Conservation (phyloP, 2,888 invertebrate genomes). For the Eupithecia inturbata region DNA sequence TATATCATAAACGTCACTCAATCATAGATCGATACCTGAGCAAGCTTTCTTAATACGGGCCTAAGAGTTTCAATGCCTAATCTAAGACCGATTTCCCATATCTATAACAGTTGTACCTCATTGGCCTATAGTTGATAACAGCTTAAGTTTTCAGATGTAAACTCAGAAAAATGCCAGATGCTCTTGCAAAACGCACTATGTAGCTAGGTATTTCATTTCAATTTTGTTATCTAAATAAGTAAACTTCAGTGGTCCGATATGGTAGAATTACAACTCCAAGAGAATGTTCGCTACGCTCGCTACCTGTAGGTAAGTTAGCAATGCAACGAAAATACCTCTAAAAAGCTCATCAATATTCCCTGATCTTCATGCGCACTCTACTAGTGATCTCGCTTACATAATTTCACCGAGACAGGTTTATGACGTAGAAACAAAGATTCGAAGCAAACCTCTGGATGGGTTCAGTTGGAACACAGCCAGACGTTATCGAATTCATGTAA, state of each 20-base stretch:
- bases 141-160: not conserved
- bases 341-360: slow-evolving; percentile 13
- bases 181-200: not conserved
- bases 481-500: slow-evolving; percentile 74
- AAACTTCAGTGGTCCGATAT: not conserved
- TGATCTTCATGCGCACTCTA: slow-evolving; percentile 2
- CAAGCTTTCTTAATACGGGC: no score
- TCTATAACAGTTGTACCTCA: not conserved
- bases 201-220: no score
- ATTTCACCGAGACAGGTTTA: slow-evolving; percentile 40
- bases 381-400: slow-evolving; percentile 27
- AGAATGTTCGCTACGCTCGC: not conserved
- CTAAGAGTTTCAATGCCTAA: no score
- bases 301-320: not conserved
- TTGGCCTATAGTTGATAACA: not conserved
- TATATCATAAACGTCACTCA: no score
- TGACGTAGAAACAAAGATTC: slow-evolving; percentile 47
- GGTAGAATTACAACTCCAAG: not conserved
- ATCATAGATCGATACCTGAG: no score
- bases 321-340: not conserved
- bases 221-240: no score
- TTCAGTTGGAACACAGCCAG: slow-evolving; percentile 66
- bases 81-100: not conserved
- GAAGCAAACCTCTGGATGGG: slow-evolving; percentile 46
- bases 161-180: no score